phyloP scores from a whole-genome alignment of 2,888 invertebrate genomes.

The Drosophila barbarae region DNA sequence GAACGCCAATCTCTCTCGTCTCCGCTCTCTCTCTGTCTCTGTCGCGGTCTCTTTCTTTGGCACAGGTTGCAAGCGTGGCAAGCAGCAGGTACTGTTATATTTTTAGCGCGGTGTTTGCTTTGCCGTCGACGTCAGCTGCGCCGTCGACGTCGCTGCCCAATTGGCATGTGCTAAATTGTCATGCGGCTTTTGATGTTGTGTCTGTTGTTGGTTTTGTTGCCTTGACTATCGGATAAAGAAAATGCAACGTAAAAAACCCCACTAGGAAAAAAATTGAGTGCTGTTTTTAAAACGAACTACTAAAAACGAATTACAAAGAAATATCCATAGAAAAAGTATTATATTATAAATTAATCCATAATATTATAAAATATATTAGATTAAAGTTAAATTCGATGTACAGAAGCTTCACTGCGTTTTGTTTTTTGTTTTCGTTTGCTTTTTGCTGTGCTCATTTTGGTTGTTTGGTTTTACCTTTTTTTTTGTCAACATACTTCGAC shows the following conservation, averaged over 20 bases:
- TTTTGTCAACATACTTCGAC: conserved; percentile 20
- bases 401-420: conserved; percentile 9
- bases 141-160: conserved; percentile 39
- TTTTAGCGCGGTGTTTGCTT: conserved; percentile 59
- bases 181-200: conserved; percentile 38
- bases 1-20: conserved; percentile 1
- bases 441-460: conserved; percentile 27
- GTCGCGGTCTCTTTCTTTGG: conserved; percentile 13
- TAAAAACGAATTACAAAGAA: not conserved
- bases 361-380: no score
- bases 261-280: not conserved
- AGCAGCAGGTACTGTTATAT: conserved; percentile 69
- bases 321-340: not conserved
- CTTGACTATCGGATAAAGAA: conserved; percentile 36
- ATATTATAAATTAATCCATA: no score
- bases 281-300: no score
- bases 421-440: conserved; percentile 25
- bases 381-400: not conserved
- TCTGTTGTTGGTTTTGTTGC: conserved; percentile 25
- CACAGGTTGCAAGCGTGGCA: conserved; percentile 62
- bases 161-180: conserved; percentile 69
- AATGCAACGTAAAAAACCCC: conserved; percentile 15
- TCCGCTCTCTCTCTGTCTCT: conserved; percentile 2
- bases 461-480: conserved; percentile 17
- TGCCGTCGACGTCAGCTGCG: conserved; percentile 32